A percentile compares a stretch with the other conserved stretches of the same genome.
Evolutionary conservation across 2,888 invertebrate genomes (phyloP).

Genomic region (Spisula subtruncata): DNA sequence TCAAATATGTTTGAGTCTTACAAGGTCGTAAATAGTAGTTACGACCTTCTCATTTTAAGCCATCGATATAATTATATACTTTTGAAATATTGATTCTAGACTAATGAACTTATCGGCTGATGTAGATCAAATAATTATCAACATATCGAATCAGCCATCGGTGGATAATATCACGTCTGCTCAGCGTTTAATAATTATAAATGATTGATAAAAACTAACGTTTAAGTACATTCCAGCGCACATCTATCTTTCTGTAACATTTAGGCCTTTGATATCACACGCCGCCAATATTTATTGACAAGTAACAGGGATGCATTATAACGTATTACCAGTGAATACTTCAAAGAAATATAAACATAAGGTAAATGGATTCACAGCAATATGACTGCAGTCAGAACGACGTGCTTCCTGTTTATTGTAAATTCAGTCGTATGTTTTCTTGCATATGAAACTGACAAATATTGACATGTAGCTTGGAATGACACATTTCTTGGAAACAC

Average conservation of each 20-base stretch:
- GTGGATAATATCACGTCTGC: not conserved
- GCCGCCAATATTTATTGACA: not conserved
- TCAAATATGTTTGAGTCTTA: too few relatives aligned
- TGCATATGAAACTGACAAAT: too few relatives aligned
- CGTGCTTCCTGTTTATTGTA: not conserved
- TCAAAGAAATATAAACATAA: not conserved
- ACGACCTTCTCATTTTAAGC: too few relatives aligned
- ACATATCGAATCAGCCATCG: not conserved
- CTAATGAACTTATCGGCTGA: too few relatives aligned
- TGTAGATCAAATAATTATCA: too few relatives aligned
- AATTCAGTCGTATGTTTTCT: not conserved
- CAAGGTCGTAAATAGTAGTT: too few relatives aligned
- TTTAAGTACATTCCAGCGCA: not conserved
- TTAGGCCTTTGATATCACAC: not conserved
- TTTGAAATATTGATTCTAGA: too few relatives aligned
- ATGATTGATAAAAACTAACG: not conserved
- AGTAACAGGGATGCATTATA: not conserved
- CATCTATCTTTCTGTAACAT: not conserved
- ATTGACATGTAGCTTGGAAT: too few relatives aligned
- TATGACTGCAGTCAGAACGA: not conserved
- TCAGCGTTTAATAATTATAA: not conserved
- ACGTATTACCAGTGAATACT: not conserved
- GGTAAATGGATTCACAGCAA: not conserved
- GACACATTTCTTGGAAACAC: too few relatives aligned
- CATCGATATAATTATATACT: too few relatives aligned